These are phyloP conservation scores for Nasonia oneida DNA, from an alignment of 2,888 invertebrate genomes.

Conservation along the genomic window DNA sequence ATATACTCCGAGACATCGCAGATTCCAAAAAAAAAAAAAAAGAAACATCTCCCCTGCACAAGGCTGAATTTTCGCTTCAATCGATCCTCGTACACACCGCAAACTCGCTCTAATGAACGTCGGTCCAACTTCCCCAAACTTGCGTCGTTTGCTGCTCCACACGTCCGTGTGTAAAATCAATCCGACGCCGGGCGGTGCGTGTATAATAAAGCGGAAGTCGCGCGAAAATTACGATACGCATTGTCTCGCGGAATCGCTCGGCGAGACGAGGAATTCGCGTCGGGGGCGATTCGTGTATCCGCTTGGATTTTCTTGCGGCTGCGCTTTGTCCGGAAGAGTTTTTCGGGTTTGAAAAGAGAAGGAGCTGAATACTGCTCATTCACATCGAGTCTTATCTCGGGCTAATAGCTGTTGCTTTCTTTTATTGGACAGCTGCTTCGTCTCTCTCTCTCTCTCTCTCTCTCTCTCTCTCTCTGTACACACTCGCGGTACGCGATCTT, in stretches of 20 bases:
- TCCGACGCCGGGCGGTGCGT: background rate
- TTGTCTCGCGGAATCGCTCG: background rate
- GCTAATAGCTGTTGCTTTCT: constrained; percentile 5
- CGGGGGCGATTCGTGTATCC: background rate
- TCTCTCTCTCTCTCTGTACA: background rate
- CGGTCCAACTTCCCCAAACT: constrained; percentile 5
- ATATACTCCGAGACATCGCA: background rate
- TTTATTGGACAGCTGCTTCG: background rate
- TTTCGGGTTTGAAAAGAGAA: background rate
- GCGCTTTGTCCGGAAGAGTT: background rate
- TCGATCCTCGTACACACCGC: constrained; percentile 15
- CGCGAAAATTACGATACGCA: constrained; percentile 42
- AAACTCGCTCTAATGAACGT: constrained; percentile 24
- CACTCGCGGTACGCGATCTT: background rate
- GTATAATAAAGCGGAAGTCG: constrained; percentile 54
- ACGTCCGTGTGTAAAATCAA: constrained; percentile 32
- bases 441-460: no score
- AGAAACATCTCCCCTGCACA: background rate
- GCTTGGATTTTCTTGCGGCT: constrained; percentile 23
- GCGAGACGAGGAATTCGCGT: constrained; percentile 46
- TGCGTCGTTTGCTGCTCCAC: background rate
- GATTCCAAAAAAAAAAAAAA: background rate
- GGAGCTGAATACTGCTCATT: background rate
- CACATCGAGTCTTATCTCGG: background rate
- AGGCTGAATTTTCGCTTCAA: constrained; percentile 18